Percentiles rank a stretch among this genome's conserved stretches.
Conservation (phyloP, 2,888 invertebrate species). For the Thereva nobilitata region DNA sequence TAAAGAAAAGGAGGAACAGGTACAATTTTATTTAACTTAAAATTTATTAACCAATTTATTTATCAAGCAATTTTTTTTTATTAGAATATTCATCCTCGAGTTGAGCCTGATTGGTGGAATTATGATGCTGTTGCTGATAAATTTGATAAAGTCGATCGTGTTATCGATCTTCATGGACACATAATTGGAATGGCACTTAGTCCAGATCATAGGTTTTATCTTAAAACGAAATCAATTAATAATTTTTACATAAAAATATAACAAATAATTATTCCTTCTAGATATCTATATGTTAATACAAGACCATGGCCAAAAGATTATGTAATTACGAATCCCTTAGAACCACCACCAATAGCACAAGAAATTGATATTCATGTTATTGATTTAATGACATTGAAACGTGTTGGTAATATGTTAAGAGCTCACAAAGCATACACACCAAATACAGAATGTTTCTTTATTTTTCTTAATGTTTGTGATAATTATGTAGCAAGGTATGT, state of each 20-base stretch:
- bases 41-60: neutral
- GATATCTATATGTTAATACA: constrained; percentile 80
- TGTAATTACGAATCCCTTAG: constrained; percentile 72
- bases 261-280: constrained; percentile 48
- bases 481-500: constrained; percentile 80
- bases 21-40: constrained; percentile 5
- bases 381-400: constrained; percentile 74
- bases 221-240: neutral
- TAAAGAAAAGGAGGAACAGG: constrained; percentile 59
- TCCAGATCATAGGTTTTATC: constrained; percentile 70
- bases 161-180: constrained; percentile 82
- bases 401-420: constrained; percentile 76
- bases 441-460: constrained; percentile 84
- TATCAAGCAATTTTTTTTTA: constrained; percentile 28
- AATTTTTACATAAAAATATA: neutral
- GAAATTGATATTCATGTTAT: constrained; percentile 88
- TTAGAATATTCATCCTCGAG: constrained; percentile 54
- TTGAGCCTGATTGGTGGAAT: constrained; percentile 70
- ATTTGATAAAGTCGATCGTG: constrained; percentile 76
- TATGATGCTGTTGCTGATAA: constrained; percentile 69
- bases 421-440: constrained; percentile 83
- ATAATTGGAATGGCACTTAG: constrained; percentile 86
- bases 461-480: constrained; percentile 80
- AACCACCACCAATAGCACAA: constrained; percentile 83
- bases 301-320: constrained; percentile 81